phyloP scores from a whole-genome alignment of 2,113 vertebrate genomes.

The Oceanites oceanicus region DNA sequence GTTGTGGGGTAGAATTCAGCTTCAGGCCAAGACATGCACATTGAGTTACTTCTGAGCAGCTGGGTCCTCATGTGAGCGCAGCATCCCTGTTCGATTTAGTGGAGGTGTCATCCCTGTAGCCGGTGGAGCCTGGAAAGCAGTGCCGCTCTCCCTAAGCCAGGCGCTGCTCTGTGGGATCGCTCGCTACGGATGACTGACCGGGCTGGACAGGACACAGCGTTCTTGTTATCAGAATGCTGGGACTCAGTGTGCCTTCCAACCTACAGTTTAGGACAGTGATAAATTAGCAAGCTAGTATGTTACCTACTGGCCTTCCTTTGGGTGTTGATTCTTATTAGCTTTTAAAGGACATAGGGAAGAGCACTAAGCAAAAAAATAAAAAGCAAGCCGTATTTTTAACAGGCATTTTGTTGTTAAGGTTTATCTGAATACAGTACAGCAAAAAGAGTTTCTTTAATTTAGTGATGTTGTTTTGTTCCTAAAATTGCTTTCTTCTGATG shows the following conservation, averaged over 20 bases:
- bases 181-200: accelerated
- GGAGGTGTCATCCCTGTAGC: background rate
- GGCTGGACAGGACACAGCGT: background rate
- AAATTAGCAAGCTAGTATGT: too few relatives aligned
- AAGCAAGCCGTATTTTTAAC: background rate
- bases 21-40: accelerated
- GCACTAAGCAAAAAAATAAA: background rate
- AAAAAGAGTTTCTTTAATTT: background rate
- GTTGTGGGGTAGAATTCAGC: background rate
- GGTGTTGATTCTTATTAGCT: background rate
- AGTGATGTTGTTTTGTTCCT: background rate
- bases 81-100: background rate
- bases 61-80: background rate
- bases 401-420: background rate
- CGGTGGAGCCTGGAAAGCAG: background rate
- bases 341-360: background rate
- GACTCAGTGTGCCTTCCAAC: background rate
- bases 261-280: background rate
- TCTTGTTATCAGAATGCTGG: background rate
- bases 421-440: background rate
- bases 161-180: background rate
- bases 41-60: background rate
- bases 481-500: background rate
- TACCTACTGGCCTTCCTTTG: background rate
- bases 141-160: background rate